Base-by-base conservation (phyloP, 2,888 invertebrate genomes). In the Diarsia brunnea region DNA sequence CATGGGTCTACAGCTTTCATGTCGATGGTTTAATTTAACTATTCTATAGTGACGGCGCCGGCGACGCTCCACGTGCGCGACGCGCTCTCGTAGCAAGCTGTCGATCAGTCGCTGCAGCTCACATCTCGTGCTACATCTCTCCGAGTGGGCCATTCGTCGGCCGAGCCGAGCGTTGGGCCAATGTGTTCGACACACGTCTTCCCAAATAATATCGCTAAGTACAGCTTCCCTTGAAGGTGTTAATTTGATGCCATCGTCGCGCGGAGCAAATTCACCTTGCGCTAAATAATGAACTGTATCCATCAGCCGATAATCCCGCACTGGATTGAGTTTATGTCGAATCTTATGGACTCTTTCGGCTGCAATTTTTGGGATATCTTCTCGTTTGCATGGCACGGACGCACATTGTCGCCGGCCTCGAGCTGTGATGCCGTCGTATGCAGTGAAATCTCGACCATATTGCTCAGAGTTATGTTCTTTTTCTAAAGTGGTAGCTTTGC, bases 271-370 rank as follows among this genome's bases (percentile, higher is more conserved):
- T 88, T 96, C 96, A 2, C 96, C 96, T 90, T 96, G 96, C 43
- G 96, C 96, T 75, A 96, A 91, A 85, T 96, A 96, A 88, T 96
- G 96, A 3, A 96, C 96, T 24, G 96, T 96, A 81, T 96, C 96
- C 96, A 96, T 96, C 31, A 96, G 89, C 38, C 96, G 92, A 83
- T 96, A 96, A 88, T 96, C 96, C 19, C 96, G 92, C 4, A 96
- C 95, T 5, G 96, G 96, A 86, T 95, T 96, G 1, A 96, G 93
- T 86, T 95, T 96, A 74, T 96, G 95, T 45, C 96, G 93, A 78
- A 96, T 95, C 90, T 95, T 96, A 75, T 95, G 94, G 19, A 95
- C 94, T 87, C 96, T 92, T 84, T 96, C 96, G 21, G 96, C 95
- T 11, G 95, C 96, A 82, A 94, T 79, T 90, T 94, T 95, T 12